phyloP scores from a whole-genome alignment of 2,113 vertebrate genomes.

The Rallus limicola region DNA sequence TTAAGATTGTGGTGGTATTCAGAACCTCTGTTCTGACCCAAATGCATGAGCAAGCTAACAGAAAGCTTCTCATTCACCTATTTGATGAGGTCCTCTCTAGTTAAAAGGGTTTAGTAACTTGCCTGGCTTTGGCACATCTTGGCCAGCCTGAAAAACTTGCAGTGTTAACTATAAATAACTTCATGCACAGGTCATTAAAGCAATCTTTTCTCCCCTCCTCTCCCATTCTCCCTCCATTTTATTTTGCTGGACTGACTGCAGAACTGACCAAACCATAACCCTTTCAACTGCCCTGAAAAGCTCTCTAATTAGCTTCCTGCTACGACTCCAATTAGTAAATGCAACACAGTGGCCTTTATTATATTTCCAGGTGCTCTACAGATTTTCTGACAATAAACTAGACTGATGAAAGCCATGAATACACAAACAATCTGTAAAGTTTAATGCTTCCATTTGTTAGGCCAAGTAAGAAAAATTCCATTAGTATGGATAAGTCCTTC shows the following conservation, averaged over 20 bases:
- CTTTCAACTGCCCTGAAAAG: background rate
- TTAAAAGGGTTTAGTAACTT: background rate
- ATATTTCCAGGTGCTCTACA: conserved; percentile 43
- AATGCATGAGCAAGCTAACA: background rate
- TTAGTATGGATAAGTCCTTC: conserved; percentile 39
- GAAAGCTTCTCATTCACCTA: background rate
- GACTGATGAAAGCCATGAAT: conserved; percentile 18
- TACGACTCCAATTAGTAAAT: conserved; percentile 18
- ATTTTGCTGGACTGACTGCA: background rate
- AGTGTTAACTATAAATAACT: background rate
- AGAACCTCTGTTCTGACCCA: background rate
- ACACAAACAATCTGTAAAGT: conserved; percentile 36
- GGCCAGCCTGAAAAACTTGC: background rate
- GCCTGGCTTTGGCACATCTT: background rate
- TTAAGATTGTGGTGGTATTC: background rate
- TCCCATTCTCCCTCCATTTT: background rate
- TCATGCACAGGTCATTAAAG: background rate
- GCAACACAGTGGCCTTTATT: background rate
- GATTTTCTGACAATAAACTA: conserved; percentile 37
- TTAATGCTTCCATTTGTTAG: conserved; percentile 23
- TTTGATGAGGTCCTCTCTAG: background rate
- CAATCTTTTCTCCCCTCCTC: background rate
- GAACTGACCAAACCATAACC: background rate
- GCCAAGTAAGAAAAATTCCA: conserved; percentile 14
- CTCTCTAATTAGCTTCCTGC: conserved; percentile 21